Evolutionary conservation across 2,797 vertebrate species (phyloP), one percentile per base, ranked within the genome.

Genomic region (Halcyon leucocephala): DNA sequence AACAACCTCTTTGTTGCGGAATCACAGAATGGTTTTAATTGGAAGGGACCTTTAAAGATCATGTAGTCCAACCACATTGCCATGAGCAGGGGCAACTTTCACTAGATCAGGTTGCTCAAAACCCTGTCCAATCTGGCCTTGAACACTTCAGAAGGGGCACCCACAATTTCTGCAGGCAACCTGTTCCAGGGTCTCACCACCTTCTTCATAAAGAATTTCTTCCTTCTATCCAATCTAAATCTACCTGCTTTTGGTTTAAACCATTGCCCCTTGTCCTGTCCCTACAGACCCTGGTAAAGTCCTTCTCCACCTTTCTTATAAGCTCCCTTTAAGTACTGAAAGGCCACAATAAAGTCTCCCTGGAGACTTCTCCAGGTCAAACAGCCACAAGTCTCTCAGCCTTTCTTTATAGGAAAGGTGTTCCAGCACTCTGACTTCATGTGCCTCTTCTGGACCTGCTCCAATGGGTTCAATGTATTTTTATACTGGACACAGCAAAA

Each of bases 41-140:
- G 31, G 44, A 58, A 65, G 6, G 10, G 37, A 24, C 19, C 15
- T 37, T 62, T 13, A 57, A 37, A 57, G 22, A 35, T 29, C 35
- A 49, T 2, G 35, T 24, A 57, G 35, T 49, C 49, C 49, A 55
- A 20, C 5, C 2, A 7, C 22, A 6, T 19, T 52, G 57, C 19
- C 62, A 41, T 5, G 6, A 24, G 21, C 46, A 81, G 25, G 24
- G 31, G 57, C 9, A 87, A 2, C 37, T 54, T 58, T 4, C 9
- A 25, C 29, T 46, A 78, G 14, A 74, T 9, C 28, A 31, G 7
- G 33, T 25, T 58, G 31, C 33, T 57, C 70, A 58, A 81, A 78
- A 37, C 9, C 21, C 41, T 0, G 0, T 26, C 57, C 12, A 44
- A 6, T 9, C 31, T 4, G 10, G n/a, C 25, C 41, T 81, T 73